Evolutionary conservation across 2,113 vertebrate genomes (phyloP).

Genomic region (Brienomyrus longianalis): DNA sequence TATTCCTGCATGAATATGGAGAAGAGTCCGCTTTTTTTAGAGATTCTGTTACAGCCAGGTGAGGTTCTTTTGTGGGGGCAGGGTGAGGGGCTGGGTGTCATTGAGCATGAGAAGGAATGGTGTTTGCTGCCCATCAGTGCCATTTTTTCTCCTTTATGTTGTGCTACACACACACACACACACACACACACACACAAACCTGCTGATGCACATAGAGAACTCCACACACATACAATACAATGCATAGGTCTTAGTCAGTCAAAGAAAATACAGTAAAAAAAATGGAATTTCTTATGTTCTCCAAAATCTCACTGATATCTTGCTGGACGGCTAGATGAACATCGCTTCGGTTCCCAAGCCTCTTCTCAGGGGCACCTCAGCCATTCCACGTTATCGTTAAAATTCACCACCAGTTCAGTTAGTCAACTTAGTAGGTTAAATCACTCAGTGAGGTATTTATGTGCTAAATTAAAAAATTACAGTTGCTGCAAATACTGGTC

Average conservation of each 20-base stretch:
- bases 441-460: not conserved
- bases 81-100: not conserved
- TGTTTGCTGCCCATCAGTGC: not conserved
- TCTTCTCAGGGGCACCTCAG: not conserved
- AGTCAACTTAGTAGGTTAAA: not conserved
- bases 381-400: not conserved
- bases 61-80: not conserved
- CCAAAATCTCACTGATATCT: not conserved
- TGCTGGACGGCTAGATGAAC: not conserved
- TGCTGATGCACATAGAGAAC: not conserved
- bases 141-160: not conserved
- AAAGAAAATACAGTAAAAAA: not conserved
- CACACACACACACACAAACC: not conserved
- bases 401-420: not conserved
- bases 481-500: not conserved
- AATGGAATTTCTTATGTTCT: not conserved
- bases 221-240: not conserved
- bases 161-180: not conserved
- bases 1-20: not conserved
- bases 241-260: not conserved
- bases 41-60: not conserved
- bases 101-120: not conserved
- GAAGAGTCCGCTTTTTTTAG: not conserved
- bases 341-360: not conserved
- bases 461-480: not conserved